These are phyloP conservation scores for Drosophila ogumai DNA, from an alignment of 1,140 invertebrate species.

Conservation along the genomic window DNA sequence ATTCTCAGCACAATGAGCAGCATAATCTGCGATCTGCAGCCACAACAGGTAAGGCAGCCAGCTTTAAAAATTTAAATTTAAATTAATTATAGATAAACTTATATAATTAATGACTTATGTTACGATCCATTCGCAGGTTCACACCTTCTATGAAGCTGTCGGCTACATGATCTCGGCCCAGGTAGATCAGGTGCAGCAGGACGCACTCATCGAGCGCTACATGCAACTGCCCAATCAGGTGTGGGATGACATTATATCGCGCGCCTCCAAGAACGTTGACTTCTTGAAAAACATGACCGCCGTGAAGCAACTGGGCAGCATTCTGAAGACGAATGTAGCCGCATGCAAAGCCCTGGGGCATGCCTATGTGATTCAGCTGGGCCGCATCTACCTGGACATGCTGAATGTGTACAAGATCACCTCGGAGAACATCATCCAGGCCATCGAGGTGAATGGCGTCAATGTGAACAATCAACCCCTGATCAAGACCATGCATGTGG, in stretches of 20 bases:
- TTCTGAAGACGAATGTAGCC: constrained; percentile 99
- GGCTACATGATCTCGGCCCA: constrained; percentile 99
- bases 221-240: constrained; percentile 99
- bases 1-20: constrained; percentile 97
- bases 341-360: constrained; percentile 99
- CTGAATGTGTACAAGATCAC: constrained; percentile 99
- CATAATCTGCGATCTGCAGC: constrained; percentile 99
- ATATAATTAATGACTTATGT: not conserved
- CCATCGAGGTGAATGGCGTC: constrained; percentile 97
- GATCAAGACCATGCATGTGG: constrained; percentile 99
- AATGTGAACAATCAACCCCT: constrained; percentile 98
- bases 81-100: not conserved
- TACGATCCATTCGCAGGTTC: constrained; percentile 89
- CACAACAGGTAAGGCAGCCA: constrained; percentile 91
- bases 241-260: constrained; percentile 99
- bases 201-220: constrained; percentile 98
- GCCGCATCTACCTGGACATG: constrained; percentile 99
- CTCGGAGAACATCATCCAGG: constrained; percentile 99
- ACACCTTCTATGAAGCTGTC: constrained; percentile 99
- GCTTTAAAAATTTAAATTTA: not conserved
- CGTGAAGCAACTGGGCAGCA: constrained; percentile 98
- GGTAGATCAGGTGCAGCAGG: constrained; percentile 94
- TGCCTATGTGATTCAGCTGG: constrained; percentile 97
- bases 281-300: constrained; percentile 98
- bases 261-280: constrained; percentile 98